phyloP scores from a whole-genome alignment of 2,113 vertebrate species.

The Odobenus rosmarus region DNA sequence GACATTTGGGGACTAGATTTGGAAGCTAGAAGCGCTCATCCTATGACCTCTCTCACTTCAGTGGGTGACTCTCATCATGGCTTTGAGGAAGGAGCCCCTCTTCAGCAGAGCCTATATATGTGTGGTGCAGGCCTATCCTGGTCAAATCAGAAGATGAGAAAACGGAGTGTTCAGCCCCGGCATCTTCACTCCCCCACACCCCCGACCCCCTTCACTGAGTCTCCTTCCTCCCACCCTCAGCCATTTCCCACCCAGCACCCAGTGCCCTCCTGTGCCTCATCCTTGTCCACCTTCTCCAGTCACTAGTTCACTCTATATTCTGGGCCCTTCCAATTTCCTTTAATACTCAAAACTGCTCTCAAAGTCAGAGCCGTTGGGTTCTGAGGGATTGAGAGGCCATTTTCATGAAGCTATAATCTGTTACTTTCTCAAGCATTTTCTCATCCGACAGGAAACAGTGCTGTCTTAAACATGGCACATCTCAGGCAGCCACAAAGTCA shows the following conservation, averaged over 20 bases:
- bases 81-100: not conserved
- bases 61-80: not conserved
- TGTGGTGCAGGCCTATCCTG: not conserved
- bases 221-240: not conserved
- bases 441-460: not conserved
- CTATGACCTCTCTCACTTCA: not conserved
- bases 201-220: rapidly evolving
- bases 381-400: not conserved
- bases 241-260: not conserved
- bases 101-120: not conserved
- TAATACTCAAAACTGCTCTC: not conserved
- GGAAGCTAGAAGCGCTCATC: not conserved
- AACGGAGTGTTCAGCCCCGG: not conserved
- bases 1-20: not conserved
- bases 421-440: not conserved
- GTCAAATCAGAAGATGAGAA: not conserved
- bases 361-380: not conserved
- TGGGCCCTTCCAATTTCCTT: not conserved
- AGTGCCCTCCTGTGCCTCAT: not conserved
- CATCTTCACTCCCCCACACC: not conserved
- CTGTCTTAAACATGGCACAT: not conserved
- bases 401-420: not conserved
- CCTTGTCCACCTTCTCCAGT: not conserved
- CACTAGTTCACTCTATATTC: not conserved
- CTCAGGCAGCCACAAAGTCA: not conserved